Base-by-base conservation (phyloP, 2,888 invertebrate species). In the Tetanocera ferruginea region DNA sequence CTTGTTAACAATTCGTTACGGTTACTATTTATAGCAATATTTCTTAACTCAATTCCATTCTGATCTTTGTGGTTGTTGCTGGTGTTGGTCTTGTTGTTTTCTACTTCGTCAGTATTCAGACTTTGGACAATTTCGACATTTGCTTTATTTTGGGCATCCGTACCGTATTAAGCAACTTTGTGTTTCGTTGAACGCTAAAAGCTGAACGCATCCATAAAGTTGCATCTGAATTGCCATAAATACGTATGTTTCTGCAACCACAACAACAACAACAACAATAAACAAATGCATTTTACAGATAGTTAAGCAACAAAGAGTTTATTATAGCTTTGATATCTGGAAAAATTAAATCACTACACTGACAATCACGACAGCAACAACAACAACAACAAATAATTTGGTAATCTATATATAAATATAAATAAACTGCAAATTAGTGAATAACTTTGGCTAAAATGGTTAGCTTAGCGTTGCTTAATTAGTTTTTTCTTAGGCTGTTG, bases 141-240 rank as follows among this genome's bases (percentile, higher is more conserved):
- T 17, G 60, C 60, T 60, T 28, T 28, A 28, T 60, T 60, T 60
- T 60, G 60, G 60, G 25, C 28, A 60, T 19, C 23, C 23, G 43
- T 3, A 19, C 23, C 55, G 55, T 25, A 28, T 17, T 60, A 8
- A 25, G 60, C 8, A 4, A 28, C 11, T 60, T 25, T 60, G 9
- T 23, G 60, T 14, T 60, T 60, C 25, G 25, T 28, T 57, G 9
- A 9, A n/a, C 23, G 23, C 23, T 19, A n/a, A 14, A 57, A 31
- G 31, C 19, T 60, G 60, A 17, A 17, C 60, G 60, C 60, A 60
- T 60, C 60, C 60, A 60, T 60, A 60, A 60, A 60, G 60, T 60
- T 60, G 60, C 60, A 60, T 60, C 60, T 60, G 9, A 60, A 60
- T 60, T 60, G 60, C 25, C 60, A 60, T 28, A 60, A 60, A 60